phyloP scores from a whole-genome alignment of 2,797 vertebrate species.

The Gobionotothen gibberifrons region DNA sequence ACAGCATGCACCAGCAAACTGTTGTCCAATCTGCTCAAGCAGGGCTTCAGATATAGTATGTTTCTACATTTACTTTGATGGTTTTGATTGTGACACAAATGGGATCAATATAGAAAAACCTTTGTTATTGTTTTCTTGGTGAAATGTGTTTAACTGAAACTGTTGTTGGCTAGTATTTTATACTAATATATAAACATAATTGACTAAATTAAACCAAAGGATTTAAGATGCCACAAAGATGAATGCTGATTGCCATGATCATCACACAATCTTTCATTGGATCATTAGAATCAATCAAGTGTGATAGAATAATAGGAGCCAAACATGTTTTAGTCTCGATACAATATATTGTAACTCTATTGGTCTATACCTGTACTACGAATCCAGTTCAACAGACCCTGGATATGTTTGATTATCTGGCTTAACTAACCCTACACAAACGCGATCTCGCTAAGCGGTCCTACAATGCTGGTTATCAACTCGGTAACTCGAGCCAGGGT shows the following conservation, averaged over 20 bases:
- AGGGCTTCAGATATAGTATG: conserved; percentile 24
- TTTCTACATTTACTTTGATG: conserved; percentile 27
- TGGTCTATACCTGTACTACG: too few species aligned
- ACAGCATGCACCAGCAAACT: conserved; percentile 37
- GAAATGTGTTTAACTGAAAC: background rate
- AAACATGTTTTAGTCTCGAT: background rate
- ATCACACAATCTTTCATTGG: background rate
- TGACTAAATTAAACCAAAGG: background rate
- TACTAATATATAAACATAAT: background rate
- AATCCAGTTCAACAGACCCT: too few species aligned
- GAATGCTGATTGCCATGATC: background rate
- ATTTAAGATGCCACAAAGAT: background rate
- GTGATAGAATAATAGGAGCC: background rate
- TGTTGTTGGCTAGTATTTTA: background rate
- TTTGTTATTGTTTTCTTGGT: background rate
- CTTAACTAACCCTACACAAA: too few species aligned
- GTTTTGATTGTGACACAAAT: conserved; percentile 21
- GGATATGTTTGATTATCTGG: too few species aligned
- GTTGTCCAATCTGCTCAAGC: conserved; percentile 28
- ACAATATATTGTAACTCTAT: background rate
- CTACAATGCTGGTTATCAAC: too few species aligned
- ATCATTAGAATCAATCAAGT: background rate
- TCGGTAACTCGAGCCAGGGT: too few species aligned
- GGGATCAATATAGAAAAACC: background rate
- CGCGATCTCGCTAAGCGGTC: too few species aligned